Conservation (phyloP, 1,140 invertebrate species). For the Gerris buenoi region DNA sequence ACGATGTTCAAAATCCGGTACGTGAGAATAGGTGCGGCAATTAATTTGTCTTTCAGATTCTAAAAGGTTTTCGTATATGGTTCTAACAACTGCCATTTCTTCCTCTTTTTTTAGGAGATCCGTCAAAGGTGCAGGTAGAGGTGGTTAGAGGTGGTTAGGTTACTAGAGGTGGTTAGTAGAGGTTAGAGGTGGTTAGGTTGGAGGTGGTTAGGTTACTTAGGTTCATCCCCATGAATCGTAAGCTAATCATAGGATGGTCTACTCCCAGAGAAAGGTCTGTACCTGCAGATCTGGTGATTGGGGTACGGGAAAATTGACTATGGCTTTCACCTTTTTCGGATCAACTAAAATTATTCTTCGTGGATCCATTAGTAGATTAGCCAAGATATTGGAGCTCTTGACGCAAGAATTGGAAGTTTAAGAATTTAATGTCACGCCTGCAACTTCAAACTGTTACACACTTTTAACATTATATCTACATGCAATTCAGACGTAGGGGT, state of each 20-base stretch:
- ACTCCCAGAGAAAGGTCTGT: too few relatives aligned
- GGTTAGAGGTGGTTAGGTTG: too few relatives aligned
- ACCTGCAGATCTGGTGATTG: constrained; percentile 27
- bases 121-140: constrained; percentile 25
- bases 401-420: constrained; percentile 23
- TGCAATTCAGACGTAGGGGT: constrained; percentile 21
- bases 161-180: too few relatives aligned
- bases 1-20: too few relatives aligned
- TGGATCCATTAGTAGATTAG: constrained; percentile 4
- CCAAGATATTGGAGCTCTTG: constrained; percentile 9
- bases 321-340: constrained; percentile 8
- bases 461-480: constrained; percentile 16
- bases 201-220: constrained; percentile 31
- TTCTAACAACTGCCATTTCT: neutral
- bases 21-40: too few relatives aligned
- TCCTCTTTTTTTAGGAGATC: neutral
- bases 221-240: constrained; percentile 32
- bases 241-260: too few relatives aligned
- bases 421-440: constrained; percentile 23
- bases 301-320: constrained; percentile 23
- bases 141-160: constrained; percentile 32
- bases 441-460: constrained; percentile 19
- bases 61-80: neutral
- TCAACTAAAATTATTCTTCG: constrained; percentile 1
- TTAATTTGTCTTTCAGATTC: too few relatives aligned